Evolutionary conservation across 2,888 invertebrate genomes (phyloP).

Genomic region (Euplexia lucipara): DNA sequence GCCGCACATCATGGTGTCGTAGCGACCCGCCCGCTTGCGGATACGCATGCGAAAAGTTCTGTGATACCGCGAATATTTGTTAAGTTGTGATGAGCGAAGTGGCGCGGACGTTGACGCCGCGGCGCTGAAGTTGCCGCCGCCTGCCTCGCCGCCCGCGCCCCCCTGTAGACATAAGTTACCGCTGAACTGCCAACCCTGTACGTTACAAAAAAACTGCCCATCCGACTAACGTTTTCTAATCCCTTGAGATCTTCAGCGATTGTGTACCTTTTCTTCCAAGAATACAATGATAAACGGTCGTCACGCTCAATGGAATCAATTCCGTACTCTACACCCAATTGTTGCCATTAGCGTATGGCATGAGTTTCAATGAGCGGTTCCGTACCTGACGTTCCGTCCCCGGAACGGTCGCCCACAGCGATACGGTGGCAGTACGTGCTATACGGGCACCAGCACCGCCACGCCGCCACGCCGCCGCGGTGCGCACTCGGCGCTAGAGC

Average conservation of each 20-base stretch:
- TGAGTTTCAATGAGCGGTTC: slow-evolving; percentile 70
- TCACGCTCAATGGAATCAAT: slow-evolving; percentile 68
- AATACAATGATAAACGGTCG: slow-evolving; percentile 68
- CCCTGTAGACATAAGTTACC: slow-evolving; percentile 88
- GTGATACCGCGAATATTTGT: slow-evolving; percentile 93
- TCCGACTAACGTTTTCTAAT: slow-evolving; percentile 77
- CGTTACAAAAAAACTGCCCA: slow-evolving; percentile 86
- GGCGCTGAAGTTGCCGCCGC: slow-evolving; percentile 85
- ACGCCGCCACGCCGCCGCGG: slow-evolving; percentile 64
- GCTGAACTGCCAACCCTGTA: slow-evolving; percentile 86
- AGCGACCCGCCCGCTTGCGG: slow-evolving; percentile 91
- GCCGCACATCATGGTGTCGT: slow-evolving; percentile 98
- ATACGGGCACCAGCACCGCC: slow-evolving; percentile 70
- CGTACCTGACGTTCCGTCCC: slow-evolving; percentile 69
- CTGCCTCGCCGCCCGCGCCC: slow-evolving; percentile 86
- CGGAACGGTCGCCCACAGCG: slow-evolving; percentile 69
- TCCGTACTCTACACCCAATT: slow-evolving; percentile 68
- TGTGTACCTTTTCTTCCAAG: slow-evolving; percentile 74
- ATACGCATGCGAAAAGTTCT: slow-evolving; percentile 91
- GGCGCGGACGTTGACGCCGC: slow-evolving; percentile 87
- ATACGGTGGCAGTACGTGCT: slow-evolving; percentile 78
- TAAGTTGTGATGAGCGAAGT: slow-evolving; percentile 92
- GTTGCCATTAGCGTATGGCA: slow-evolving; percentile 53
- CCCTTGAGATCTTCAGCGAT: slow-evolving; percentile 77
- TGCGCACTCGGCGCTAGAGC: slow-evolving; percentile 75